Conservation (phyloP, 2,797 vertebrate species). For the Diplodus puntazzo region DNA sequence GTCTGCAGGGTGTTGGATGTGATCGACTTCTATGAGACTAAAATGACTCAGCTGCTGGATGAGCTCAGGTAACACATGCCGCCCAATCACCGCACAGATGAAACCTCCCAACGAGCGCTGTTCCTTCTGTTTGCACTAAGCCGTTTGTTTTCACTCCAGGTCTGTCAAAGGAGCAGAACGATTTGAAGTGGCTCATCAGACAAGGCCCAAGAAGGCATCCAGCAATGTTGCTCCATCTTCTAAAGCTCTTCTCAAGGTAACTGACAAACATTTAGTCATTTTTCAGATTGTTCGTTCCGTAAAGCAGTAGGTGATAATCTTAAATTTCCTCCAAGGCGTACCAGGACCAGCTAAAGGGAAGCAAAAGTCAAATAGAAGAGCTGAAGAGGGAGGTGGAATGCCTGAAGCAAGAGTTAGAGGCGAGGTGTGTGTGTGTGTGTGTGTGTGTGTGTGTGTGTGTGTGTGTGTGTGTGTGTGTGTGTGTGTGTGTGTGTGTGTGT, state of each 20-base stretch:
- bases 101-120: not conserved
- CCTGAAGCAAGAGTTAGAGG: slow-evolving; percentile 87
- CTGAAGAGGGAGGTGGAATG: slow-evolving; percentile 84
- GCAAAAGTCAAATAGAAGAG: slow-evolving; percentile 81
- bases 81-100: not conserved
- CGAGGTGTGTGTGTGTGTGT: slow-evolving; percentile 84
- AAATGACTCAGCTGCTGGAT: slow-evolving; percentile 82
- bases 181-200: slow-evolving; percentile 9
- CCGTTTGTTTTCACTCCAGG: slow-evolving; percentile 57
- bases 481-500: slow-evolving; percentile 19
- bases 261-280: fast-evolving
- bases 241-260: slow-evolving; percentile 87
- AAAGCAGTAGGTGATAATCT: not conserved
- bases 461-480: slow-evolving; percentile 19
- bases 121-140: not conserved
- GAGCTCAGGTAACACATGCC: slow-evolving; percentile 81
- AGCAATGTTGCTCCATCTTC: slow-evolving; percentile 80
- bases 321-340: slow-evolving; percentile 78
- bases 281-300: not conserved
- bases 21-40: slow-evolving; percentile 90
- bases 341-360: slow-evolving; percentile 87
- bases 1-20: slow-evolving; percentile 87
- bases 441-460: slow-evolving; percentile 27
- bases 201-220: slow-evolving; percentile 57
- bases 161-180: slow-evolving; percentile 70